Conservation (phyloP, 2,113 vertebrate species). For the Cathartes aura region DNA sequence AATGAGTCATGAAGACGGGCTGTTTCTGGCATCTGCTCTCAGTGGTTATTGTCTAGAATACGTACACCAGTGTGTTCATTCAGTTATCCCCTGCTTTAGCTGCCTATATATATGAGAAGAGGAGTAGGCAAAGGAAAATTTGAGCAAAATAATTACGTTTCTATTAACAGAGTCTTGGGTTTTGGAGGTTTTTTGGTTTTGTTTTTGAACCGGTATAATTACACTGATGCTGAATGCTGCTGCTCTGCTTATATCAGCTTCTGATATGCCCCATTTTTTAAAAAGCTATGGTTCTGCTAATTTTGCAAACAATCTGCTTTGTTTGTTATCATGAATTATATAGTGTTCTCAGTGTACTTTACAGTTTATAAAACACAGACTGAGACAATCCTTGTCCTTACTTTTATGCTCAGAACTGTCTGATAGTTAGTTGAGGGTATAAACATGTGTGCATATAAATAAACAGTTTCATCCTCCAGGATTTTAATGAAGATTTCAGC, state of each 20-base stretch:
- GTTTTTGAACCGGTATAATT: not conserved
- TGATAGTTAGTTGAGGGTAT: not conserved
- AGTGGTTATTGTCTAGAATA: constrained; percentile 36
- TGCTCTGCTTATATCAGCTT: not conserved
- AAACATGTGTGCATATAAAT: not conserved
- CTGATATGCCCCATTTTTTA: not conserved
- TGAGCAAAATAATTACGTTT: constrained; percentile 34
- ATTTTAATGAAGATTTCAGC: not conserved
- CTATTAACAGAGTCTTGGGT: not conserved
- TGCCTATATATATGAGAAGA: not conserved
- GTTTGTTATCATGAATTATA: not conserved
- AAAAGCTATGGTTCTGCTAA: not conserved
- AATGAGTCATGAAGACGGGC: constrained; percentile 5
- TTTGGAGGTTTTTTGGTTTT: not conserved
- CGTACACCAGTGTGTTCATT: not conserved
- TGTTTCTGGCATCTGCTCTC: not conserved
- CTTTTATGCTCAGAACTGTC: not conserved
- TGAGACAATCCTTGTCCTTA: not conserved
- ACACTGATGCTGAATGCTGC: accelerated
- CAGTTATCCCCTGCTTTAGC: not conserved
- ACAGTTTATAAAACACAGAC: constrained; percentile 1
- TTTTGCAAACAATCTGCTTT: not conserved
- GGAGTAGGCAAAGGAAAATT: constrained; percentile 9
- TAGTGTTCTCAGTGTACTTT: not conserved
- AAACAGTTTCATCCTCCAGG: not conserved